phyloP scores from a whole-genome alignment of 2,797 vertebrate genomes.

The Chiroxiphia lanceolata region DNA sequence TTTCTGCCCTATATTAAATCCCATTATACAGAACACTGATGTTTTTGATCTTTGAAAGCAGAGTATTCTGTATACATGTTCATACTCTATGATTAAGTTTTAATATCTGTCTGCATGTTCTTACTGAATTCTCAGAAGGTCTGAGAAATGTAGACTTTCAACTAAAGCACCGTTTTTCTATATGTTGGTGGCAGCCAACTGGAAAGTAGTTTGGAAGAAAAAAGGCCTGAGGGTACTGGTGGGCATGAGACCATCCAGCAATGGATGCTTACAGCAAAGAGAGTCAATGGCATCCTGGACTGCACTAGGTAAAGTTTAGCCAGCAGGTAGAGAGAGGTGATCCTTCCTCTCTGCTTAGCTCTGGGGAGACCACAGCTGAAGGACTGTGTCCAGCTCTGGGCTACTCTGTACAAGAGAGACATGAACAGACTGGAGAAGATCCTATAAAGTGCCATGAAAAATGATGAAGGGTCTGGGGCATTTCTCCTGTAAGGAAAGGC shows the following conservation, averaged over 20 bases:
- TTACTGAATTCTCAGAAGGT: background rate
- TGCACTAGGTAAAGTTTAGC: background rate
- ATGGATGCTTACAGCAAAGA: background rate
- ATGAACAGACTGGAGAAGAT: background rate
- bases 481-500: background rate
- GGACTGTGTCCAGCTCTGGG: background rate
- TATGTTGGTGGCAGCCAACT: background rate
- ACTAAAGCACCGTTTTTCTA: background rate
- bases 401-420: background rate
- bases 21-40: background rate
- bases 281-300: rapidly evolving
- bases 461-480: background rate
- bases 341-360: background rate
- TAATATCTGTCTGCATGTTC: background rate
- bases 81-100: background rate
- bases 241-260: background rate
- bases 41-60: background rate
- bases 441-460: background rate
- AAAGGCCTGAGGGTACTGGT: background rate
- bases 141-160: background rate
- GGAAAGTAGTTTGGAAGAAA: background rate
- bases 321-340: background rate
- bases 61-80: background rate
- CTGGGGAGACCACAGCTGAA: background rate
- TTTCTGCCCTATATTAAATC: background rate